phyloP scores from a whole-genome alignment of 2,797 vertebrate species.

The Thripadectes ignobilis region DNA sequence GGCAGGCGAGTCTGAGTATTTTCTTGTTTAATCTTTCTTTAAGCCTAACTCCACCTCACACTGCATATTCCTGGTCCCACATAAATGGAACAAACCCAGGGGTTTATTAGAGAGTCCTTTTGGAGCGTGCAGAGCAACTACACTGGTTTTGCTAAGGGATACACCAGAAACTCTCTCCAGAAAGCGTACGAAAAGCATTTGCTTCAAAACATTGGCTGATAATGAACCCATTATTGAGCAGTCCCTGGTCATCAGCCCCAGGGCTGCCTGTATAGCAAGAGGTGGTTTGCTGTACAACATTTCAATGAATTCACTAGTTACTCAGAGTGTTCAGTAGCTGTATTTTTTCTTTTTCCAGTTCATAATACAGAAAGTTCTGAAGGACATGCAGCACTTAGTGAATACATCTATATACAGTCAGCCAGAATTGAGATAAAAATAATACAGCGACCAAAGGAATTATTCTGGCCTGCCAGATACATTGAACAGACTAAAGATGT shows the following conservation, averaged over 20 bases:
- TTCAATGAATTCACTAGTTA: constrained; percentile 51
- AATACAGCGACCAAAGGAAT: constrained; percentile 49
- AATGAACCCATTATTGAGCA: background rate
- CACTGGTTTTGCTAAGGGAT: background rate
- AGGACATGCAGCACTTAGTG: constrained; percentile 72
- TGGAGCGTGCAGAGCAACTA: accelerated
- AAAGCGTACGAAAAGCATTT: background rate
- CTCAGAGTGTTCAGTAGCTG: constrained; percentile 60
- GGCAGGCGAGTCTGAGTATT: background rate
- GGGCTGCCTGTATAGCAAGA: background rate
- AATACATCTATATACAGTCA: constrained; percentile 69
- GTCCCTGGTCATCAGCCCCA: background rate
- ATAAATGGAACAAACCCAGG: background rate
- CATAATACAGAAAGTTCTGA: constrained; percentile 65
- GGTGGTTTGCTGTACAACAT: background rate
- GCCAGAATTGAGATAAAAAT: constrained; percentile 67
- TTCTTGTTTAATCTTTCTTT: background rate
- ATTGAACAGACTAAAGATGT: constrained; percentile 48
- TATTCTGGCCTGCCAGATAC: constrained; percentile 75
- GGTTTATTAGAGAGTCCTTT: background rate
- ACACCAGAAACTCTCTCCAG: background rate
- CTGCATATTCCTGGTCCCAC: accelerated
- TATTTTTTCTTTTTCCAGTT: constrained; percentile 67
- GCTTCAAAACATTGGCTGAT: background rate
- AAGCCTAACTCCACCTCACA: background rate